phyloP scores from a whole-genome alignment of 2,113 vertebrate genomes.

The Microtus montanus region DNA sequence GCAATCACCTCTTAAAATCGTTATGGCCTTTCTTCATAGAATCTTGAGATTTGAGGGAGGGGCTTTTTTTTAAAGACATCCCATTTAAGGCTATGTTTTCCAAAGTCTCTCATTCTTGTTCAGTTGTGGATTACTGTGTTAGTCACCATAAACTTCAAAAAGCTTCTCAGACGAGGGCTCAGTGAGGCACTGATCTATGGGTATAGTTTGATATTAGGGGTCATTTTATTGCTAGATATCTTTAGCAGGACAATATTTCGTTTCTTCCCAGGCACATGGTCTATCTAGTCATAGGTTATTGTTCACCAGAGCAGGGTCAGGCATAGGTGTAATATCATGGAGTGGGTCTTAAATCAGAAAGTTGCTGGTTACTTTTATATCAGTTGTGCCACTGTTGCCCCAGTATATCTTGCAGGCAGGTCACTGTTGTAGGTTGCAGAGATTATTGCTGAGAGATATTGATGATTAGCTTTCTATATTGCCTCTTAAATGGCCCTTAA shows the following conservation, averaged over 20 bases:
- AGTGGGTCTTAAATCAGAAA: neutral
- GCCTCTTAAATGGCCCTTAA: neutral
- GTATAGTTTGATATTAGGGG: neutral
- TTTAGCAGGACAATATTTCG: neutral
- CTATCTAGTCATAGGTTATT: neutral
- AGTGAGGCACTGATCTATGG: neutral
- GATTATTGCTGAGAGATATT: neutral
- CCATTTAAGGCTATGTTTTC: neutral
- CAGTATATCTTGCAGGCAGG: neutral
- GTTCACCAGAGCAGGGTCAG: neutral
- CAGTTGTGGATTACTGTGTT: neutral
- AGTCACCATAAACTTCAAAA: neutral
- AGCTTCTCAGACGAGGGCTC: neutral
- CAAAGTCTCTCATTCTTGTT: neutral
- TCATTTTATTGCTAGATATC: neutral
- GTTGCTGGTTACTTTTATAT: neutral
- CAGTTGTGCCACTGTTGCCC: neutral
- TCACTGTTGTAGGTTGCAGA: neutral
- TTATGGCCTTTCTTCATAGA: neutral
- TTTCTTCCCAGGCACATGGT: neutral
- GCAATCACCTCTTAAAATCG: neutral
- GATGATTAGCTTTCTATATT: neutral
- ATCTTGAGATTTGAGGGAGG: neutral
- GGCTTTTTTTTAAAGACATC: too few species aligned
- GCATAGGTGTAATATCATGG: neutral